These are phyloP conservation scores for Pachyramphus minor DNA, from an alignment of 2,113 vertebrate genomes.

Conservation along the genomic window DNA sequence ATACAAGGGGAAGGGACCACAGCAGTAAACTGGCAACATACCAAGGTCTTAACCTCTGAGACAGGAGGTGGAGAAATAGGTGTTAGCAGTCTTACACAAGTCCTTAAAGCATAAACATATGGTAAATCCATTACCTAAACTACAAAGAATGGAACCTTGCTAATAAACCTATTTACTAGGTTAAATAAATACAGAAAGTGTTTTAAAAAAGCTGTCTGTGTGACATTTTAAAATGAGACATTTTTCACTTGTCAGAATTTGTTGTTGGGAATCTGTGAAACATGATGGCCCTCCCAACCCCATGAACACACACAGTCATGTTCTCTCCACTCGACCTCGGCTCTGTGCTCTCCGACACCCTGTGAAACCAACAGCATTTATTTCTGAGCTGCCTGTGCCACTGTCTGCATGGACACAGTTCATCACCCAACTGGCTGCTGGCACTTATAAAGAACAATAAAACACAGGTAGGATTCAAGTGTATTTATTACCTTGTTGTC, in stretches of 20 bases:
- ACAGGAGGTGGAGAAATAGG: constrained; percentile 75
- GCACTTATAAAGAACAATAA: neutral
- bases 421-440: neutral
- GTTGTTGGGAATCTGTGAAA: constrained; percentile 71
- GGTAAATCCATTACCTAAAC: constrained; percentile 79
- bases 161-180: constrained; percentile 83
- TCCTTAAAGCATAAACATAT: constrained; percentile 80
- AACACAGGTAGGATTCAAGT: neutral
- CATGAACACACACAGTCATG: constrained; percentile 31
- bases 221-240: constrained; percentile 69
- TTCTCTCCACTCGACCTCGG: neutral
- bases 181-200: constrained; percentile 80
- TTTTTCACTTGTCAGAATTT: constrained; percentile 79
- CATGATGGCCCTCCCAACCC: constrained; percentile 34
- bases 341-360: neutral
- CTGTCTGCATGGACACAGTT: neutral
- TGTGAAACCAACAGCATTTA: neutral
- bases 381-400: neutral
- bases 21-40: constrained; percentile 65
- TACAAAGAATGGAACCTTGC: constrained; percentile 79
- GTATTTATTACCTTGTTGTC: neutral
- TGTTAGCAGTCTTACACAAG: constrained; percentile 68
- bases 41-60: constrained; percentile 73
- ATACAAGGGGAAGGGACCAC: constrained; percentile 63
- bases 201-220: constrained; percentile 70